A percentile compares a stretch with the other conserved stretches of the same genome.
Evolutionary conservation across 2,797 vertebrate species (phyloP).

Genomic region (Sebastes oblongus): DNA sequence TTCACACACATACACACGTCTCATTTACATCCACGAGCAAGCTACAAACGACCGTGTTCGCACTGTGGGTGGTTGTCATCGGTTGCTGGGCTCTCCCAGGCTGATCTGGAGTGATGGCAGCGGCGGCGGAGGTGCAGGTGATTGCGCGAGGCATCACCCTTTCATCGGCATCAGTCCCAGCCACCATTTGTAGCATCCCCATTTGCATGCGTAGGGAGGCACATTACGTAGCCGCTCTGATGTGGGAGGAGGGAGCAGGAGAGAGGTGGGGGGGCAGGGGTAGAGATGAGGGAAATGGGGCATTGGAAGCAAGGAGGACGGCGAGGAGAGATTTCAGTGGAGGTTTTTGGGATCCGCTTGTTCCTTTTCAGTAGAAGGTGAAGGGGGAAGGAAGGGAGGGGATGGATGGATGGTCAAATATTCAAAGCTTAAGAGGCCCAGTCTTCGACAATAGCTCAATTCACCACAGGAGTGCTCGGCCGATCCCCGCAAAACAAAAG

Average conservation of each 20-base stretch:
- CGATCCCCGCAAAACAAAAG: conserved; percentile 84
- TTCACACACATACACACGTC: conserved; percentile 77
- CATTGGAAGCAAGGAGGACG: conserved; percentile 76
- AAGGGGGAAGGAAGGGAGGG: conserved; percentile 47
- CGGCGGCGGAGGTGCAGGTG: conserved; percentile 71
- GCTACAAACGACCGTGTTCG: conserved; percentile 65
- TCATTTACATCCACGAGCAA: conserved; percentile 75
- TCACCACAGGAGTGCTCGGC: conserved; percentile 87
- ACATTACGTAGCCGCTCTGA: conserved; percentile 85
- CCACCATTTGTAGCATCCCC: conserved; percentile 91
- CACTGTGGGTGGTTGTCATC: conserved; percentile 68
- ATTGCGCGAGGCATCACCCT: conserved; percentile 96
- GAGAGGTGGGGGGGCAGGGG: conserved; percentile 74
- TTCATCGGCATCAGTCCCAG: conserved; percentile 90
- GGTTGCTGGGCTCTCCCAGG: conserved; percentile 74
- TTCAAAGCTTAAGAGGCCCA: conserved; percentile 85
- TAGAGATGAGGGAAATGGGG: conserved; percentile 81
- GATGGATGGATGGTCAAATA: conserved; percentile 71
- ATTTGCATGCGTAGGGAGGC: conserved; percentile 90
- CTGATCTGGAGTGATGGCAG: conserved; percentile 77
- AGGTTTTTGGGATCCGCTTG: conserved; percentile 58
- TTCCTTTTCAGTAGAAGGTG: conserved; percentile 62
- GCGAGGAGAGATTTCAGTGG: conserved; percentile 61
- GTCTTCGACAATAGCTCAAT: conserved; percentile 91
- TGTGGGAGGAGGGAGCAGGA: conserved; percentile 81